These are phyloP conservation scores for Pristis pectinata DNA, from an alignment of 2,797 vertebrate species.

Conservation along the genomic window DNA sequence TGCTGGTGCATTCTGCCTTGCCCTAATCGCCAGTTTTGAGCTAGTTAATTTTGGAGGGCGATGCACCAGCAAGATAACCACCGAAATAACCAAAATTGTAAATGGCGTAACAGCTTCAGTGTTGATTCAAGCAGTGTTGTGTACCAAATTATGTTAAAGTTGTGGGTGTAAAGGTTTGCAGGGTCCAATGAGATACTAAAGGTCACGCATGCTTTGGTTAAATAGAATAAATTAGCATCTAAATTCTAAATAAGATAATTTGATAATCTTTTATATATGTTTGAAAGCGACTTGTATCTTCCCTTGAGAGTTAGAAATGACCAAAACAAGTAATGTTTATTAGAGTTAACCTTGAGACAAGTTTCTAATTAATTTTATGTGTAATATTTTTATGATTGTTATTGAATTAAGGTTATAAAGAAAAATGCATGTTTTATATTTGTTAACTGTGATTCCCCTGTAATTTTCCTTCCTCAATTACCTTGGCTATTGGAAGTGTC, in stretches of 20 bases:
- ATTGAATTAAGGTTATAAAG: background rate
- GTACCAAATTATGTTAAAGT: background rate
- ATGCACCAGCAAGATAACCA: background rate
- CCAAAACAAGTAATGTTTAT: too few species aligned
- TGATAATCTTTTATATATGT: background rate
- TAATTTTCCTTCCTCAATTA: background rate
- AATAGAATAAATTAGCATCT: background rate
- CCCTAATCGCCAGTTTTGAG: background rate
- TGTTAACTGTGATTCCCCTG: background rate
- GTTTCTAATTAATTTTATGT: background rate
- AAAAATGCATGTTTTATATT: background rate
- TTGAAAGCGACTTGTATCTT: background rate
- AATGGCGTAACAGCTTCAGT: background rate
- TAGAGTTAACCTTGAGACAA: background rate
- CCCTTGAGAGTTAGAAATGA: background rate
- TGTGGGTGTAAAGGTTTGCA: background rate
- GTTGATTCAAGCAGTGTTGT: background rate
- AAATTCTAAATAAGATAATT: background rate
- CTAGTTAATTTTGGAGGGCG: background rate
- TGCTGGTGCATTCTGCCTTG: background rate
- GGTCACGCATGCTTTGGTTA: background rate
- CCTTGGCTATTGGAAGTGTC: background rate
- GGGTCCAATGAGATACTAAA: background rate
- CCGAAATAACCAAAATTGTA: background rate
- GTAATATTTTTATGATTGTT: background rate